Percentiles rank a stretch among this genome's conserved stretches.
Evolutionary conservation across 2,113 vertebrate genomes (phyloP).

Genomic region (Amazona vittata): DNA sequence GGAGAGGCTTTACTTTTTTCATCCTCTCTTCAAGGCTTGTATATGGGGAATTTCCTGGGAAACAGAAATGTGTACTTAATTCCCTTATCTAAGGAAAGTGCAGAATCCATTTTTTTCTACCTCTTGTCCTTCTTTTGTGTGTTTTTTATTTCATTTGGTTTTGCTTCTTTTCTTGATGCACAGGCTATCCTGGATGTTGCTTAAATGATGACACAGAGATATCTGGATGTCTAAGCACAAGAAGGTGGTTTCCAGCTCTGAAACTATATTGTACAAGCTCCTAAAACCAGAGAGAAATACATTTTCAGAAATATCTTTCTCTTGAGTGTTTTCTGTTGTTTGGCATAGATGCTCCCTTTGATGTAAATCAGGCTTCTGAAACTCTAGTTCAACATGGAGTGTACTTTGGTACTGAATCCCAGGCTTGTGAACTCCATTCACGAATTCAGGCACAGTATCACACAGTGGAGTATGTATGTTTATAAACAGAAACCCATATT

Average conservation of each 20-base stretch:
- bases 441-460: neutral
- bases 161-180: neutral
- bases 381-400: neutral
- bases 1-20: neutral
- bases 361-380: neutral
- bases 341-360: neutral
- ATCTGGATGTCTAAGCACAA: neutral
- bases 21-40: neutral
- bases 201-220: neutral
- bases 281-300: neutral
- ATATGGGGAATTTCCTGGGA: neutral
- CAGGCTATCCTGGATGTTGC: neutral
- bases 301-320: neutral
- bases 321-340: neutral
- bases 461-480: rapidly evolving
- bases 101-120: neutral
- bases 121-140: neutral
- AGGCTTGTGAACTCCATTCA: neutral
- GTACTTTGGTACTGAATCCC: neutral
- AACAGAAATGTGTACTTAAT: neutral
- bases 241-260: neutral
- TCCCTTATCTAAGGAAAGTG: neutral
- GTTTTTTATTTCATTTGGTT: neutral
- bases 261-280: neutral
- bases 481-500: neutral